A percentile compares a stretch with the other conserved stretches of the same genome.
These are phyloP conservation scores for Apis cerana DNA, from an alignment of 1,140 invertebrate species.

Conservation along the genomic window DNA sequence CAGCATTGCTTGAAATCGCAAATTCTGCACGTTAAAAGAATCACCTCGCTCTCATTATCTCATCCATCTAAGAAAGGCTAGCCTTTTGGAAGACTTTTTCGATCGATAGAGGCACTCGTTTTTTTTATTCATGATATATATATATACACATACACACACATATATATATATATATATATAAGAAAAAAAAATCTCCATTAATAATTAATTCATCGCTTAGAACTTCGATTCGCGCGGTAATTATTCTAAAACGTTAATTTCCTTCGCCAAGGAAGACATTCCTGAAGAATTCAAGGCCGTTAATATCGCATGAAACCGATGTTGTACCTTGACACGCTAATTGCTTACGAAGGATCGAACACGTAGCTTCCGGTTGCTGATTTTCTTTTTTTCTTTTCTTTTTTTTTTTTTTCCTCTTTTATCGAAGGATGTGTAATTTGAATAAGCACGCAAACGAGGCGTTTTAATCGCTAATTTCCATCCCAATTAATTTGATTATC, in stretches of 20 bases:
- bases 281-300: not conserved
- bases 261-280: not conserved
- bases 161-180: too few species aligned
- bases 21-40: constrained; percentile 6
- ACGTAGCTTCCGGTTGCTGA: constrained; percentile 15
- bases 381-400: not conserved
- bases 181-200: not conserved
- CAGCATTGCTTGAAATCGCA: not conserved
- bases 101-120: constrained; percentile 57
- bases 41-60: not conserved
- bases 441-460: constrained; percentile 8
- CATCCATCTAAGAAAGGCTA: constrained; percentile 25
- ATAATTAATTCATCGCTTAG: too few species aligned
- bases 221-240: not conserved
- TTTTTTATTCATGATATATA: not conserved
- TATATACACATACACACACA: too few species aligned
- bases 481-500: constrained; percentile 43
- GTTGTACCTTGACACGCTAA: constrained; percentile 1
- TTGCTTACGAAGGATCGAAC: not conserved
- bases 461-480: constrained; percentile 6
- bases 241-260: not conserved
- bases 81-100: constrained; percentile 54
- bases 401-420: not conserved
- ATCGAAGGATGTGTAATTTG: not conserved
- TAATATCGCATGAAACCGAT: not conserved